Conservation (phyloP, 1,140 invertebrate genomes). For the Helicoverpa armigera region DNA sequence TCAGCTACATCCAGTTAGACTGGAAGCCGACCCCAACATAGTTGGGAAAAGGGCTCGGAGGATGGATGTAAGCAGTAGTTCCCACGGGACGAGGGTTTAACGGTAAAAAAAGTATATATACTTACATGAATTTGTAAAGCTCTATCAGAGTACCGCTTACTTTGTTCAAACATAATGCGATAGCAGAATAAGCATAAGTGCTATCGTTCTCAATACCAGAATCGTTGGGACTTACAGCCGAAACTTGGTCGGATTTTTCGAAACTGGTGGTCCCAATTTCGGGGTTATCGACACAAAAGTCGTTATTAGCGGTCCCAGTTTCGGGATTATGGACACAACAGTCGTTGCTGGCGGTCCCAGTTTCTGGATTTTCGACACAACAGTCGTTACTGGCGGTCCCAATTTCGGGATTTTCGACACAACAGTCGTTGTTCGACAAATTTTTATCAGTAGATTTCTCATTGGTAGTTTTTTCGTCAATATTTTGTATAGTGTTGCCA, state of each 20-base stretch:
- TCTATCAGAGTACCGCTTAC: slow-evolving; percentile 56
- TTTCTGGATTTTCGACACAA: neutral
- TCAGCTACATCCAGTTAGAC: too few relatives aligned
- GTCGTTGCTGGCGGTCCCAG: neutral
- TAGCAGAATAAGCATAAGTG: slow-evolving; percentile 28
- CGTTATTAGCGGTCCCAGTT: neutral
- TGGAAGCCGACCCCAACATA: too few relatives aligned
- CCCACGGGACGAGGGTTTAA: too few relatives aligned
- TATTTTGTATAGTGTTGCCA: neutral
- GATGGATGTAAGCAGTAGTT: too few relatives aligned
- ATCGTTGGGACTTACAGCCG: slow-evolving; percentile 52
- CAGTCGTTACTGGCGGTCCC: neutral
- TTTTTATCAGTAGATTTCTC: neutral
- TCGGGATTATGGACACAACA: neutral
- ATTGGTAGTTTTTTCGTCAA: neutral
- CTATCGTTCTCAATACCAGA: slow-evolving; percentile 61
- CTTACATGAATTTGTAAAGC: slow-evolving; percentile 66
- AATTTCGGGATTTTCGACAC: neutral
- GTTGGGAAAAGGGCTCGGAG: too few relatives aligned
- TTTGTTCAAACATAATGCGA: slow-evolving; percentile 57
- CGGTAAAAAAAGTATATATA: slow-evolving; percentile 41
- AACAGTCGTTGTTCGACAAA: neutral
- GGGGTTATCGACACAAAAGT: neutral
- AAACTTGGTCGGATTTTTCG: neutral
- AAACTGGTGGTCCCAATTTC: neutral